These are phyloP conservation scores for Pseudobourletiella spinata DNA, from an alignment of 1,140 invertebrate species.

Conservation along the genomic window DNA sequence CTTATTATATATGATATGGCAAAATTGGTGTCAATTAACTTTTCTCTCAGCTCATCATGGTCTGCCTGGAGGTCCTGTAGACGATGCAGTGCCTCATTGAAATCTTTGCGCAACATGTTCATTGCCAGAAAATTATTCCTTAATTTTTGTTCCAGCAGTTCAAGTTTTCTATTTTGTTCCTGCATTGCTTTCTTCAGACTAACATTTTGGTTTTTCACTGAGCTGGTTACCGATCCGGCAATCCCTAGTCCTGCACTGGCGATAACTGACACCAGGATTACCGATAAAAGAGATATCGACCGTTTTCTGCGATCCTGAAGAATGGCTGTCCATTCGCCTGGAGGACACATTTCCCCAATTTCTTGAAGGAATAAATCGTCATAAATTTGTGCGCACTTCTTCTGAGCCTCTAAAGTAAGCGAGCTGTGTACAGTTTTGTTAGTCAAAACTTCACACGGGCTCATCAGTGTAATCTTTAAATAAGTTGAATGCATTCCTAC, in stretches of 20 bases:
- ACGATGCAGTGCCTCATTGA: not conserved
- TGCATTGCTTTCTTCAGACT: not conserved
- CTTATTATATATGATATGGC: constrained; percentile 9
- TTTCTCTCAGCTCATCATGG: not conserved
- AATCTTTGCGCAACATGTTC: not conserved
- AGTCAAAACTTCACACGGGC: constrained; percentile 4
- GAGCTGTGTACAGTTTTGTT: not conserved
- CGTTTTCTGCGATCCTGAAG: not conserved
- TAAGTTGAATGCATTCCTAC: not conserved
- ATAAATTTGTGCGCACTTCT: not conserved
- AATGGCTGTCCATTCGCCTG: not conserved
- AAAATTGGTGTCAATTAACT: constrained; percentile 1
- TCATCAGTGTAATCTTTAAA: not conserved
- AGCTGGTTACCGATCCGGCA: not conserved
- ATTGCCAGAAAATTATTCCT: not conserved
- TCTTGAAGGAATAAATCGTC: constrained; percentile 2
- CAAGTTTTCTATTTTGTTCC: not conserved
- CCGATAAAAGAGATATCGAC: not conserved
- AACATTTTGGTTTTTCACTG: too few species aligned
- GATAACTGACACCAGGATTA: not conserved
- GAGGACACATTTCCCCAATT: constrained; percentile 6
- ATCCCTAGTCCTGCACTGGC: not conserved
- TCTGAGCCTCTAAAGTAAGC: not conserved
- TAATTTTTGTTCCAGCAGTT: not conserved
- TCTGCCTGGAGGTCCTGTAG: not conserved